Evolutionary conservation across 2,797 vertebrate species (phyloP).

Genomic region (Chaunax sp.): DNA sequence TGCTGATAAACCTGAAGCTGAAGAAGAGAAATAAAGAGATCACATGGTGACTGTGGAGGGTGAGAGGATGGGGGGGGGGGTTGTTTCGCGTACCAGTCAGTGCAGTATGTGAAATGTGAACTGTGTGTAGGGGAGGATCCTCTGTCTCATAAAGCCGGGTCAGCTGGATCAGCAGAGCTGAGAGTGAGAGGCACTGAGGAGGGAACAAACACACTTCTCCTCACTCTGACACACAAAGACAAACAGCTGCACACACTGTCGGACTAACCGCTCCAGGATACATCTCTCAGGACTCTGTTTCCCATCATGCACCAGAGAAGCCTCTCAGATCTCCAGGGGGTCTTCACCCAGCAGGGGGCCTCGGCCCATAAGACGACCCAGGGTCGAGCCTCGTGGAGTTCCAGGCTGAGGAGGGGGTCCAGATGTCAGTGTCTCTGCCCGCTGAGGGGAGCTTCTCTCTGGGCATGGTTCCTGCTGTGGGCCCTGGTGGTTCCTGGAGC

Average conservation of each 20-base stretch:
- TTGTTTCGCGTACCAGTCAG: slow-evolving; percentile 66
- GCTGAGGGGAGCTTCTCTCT: slow-evolving; percentile 27
- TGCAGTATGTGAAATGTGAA: slow-evolving; percentile 56
- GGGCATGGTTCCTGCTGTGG: slow-evolving; percentile 65
- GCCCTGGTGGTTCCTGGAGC: slow-evolving; percentile 64
- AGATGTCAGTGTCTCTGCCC: not conserved
- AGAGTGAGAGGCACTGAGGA: slow-evolving; percentile 58
- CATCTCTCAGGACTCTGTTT: slow-evolving; percentile 46
- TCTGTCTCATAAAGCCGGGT: slow-evolving; percentile 58
- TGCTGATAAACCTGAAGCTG: too few relatives aligned
- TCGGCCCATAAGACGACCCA: slow-evolving; percentile 13
- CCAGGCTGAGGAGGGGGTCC: slow-evolving; percentile 13
- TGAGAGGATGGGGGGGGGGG: not conserved
- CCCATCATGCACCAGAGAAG: slow-evolving; percentile 65
- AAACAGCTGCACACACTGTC: slow-evolving; percentile 2
- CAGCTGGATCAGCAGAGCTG: slow-evolving; percentile 40
- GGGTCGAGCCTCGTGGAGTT: slow-evolving; percentile 18
- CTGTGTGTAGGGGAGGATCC: slow-evolving; percentile 66
- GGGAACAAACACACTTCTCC: slow-evolving; percentile 38
- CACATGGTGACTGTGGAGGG: slow-evolving; percentile 15
- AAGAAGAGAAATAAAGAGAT: not conserved
- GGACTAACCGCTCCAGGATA: slow-evolving; percentile 50
- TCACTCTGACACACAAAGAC: slow-evolving; percentile 11
- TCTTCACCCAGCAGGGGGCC: slow-evolving; percentile 18
- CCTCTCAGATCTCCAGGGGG: slow-evolving; percentile 33